A percentile compares a stretch with the other conserved stretches of the same genome.
Evolutionary conservation across 2,888 invertebrate genomes (phyloP).

Genomic region (Galerucella calmariensis): DNA sequence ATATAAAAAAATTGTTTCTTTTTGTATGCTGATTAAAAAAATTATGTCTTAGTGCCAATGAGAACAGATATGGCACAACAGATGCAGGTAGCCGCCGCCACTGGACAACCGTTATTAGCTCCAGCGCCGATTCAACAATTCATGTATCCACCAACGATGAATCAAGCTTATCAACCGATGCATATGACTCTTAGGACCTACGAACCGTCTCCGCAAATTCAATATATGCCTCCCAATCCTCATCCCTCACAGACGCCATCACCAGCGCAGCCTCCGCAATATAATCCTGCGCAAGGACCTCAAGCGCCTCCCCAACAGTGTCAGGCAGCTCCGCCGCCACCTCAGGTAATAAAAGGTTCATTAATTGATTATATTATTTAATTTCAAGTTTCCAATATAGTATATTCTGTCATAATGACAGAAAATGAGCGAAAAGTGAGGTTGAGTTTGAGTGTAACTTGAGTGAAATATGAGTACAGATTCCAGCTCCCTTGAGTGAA

Average conservation of each 20-base stretch:
- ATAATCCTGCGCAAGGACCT: constrained; percentile 55
- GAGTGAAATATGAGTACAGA: too few species aligned
- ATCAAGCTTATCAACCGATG: constrained; percentile 65
- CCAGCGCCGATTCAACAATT: constrained; percentile 80
- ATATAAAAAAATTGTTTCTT: constrained; percentile 1
- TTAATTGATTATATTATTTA: neutral
- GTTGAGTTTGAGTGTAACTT: too few species aligned
- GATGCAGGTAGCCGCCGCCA: constrained; percentile 84
- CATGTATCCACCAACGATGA: constrained; percentile 60
- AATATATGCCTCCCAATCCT: constrained; percentile 58
- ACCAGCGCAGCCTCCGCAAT: constrained; percentile 62
- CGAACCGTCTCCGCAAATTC: constrained; percentile 65
- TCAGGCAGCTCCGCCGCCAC: constrained; percentile 64
- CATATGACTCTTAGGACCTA: constrained; percentile 73
- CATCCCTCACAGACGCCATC: constrained; percentile 68
- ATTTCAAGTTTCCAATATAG: neutral
- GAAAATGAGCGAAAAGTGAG: too few species aligned
- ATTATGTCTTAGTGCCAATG: constrained; percentile 46
- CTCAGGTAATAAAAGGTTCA: constrained; percentile 24
- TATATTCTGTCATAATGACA: too few species aligned
- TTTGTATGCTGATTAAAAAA: neutral
- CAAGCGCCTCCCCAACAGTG: constrained; percentile 64
- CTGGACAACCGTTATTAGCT: constrained; percentile 87
- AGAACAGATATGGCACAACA: constrained; percentile 73
- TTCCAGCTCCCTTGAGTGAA: too few species aligned